Evolutionary conservation across 1,140 invertebrate species (phyloP).

Genomic region (Platorchestia sp.): DNA sequence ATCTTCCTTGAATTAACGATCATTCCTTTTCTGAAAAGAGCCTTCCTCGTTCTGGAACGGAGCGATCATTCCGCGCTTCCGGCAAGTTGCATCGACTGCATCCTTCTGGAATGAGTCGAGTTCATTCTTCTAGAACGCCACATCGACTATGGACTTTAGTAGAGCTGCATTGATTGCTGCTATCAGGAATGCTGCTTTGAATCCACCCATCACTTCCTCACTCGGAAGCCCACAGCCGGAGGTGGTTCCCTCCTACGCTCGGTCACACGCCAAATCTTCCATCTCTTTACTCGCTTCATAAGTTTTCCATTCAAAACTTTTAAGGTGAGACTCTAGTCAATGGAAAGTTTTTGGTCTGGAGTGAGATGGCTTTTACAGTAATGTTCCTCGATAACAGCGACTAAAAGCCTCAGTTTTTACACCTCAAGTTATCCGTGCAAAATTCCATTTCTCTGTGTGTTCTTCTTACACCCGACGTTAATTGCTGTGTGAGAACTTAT

Average conservation of each 20-base stretch:
- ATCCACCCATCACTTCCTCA: not conserved
- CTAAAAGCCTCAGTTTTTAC: not conserved
- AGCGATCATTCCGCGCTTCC: too few relatives aligned
- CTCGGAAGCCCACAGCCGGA: not conserved
- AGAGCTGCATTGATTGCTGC: too few relatives aligned
- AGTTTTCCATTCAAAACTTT: slow-evolving; percentile 44
- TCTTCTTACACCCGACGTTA: too few relatives aligned
- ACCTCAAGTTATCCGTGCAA: not conserved
- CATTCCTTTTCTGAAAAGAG: too few relatives aligned
- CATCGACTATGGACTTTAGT: too few relatives aligned
- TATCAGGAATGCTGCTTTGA: not conserved
- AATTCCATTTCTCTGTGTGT: not conserved
- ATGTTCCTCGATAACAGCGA: not conserved
- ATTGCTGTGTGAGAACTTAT: too few relatives aligned
- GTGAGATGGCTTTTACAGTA: not conserved
- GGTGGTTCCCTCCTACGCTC: not conserved
- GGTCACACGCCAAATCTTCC: not conserved
- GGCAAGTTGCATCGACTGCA: too few relatives aligned
- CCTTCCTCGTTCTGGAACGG: not conserved
- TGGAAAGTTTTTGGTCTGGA: not conserved
- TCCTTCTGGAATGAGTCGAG: too few relatives aligned
- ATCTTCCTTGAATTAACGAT: not conserved
- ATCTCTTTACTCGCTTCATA: slow-evolving; percentile 19
- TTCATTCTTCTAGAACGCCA: too few relatives aligned
- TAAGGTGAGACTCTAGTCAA: not conserved